Conservation (phyloP, 53 echinoderm and acorn worm genomes). For the Henricia sp. region DNA sequence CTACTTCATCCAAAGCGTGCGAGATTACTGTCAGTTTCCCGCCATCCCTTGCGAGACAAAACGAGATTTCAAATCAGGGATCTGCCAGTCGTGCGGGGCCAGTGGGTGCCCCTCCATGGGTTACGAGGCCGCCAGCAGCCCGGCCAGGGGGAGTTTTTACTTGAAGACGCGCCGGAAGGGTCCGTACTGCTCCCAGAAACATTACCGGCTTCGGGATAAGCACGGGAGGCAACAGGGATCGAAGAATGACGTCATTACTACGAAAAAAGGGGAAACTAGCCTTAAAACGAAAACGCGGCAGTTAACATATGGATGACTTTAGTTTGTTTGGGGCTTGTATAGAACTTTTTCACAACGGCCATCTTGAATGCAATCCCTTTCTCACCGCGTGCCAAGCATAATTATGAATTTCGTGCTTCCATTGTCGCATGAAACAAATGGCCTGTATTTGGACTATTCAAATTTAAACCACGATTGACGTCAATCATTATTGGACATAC, state of each 20-base stretch:
- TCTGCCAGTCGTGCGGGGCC: conserved; percentile 74
- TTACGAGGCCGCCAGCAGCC: conserved; percentile 67
- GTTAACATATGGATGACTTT: background rate
- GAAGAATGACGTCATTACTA: conserved; percentile 18
- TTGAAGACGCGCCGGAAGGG: conserved; percentile 45
- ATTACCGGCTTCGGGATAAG: conserved; percentile 31
- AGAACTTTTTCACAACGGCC: too few relatives aligned
- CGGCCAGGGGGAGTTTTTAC: conserved; percentile 58
- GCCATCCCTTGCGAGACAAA: conserved; percentile 73
- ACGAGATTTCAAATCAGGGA: conserved; percentile 62
- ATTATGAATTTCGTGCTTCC: too few relatives aligned
- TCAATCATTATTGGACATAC: too few relatives aligned
- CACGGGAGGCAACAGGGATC: conserved; percentile 25
- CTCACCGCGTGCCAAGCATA: too few relatives aligned
- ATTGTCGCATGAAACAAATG: too few relatives aligned
- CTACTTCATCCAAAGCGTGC: conserved; percentile 80
- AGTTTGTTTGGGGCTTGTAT: background rate
- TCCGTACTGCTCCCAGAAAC: conserved; percentile 58
- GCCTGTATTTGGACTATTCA: too few relatives aligned
- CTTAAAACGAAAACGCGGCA: background rate
- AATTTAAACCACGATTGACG: too few relatives aligned
- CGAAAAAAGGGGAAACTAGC: background rate
- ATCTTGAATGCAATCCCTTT: too few relatives aligned
- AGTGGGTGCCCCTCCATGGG: conserved; percentile 85
- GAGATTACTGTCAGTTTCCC: conserved; percentile 72